phyloP scores from a whole-genome alignment of 1,140 invertebrate genomes.

The Oncopodura yosiiana region DNA sequence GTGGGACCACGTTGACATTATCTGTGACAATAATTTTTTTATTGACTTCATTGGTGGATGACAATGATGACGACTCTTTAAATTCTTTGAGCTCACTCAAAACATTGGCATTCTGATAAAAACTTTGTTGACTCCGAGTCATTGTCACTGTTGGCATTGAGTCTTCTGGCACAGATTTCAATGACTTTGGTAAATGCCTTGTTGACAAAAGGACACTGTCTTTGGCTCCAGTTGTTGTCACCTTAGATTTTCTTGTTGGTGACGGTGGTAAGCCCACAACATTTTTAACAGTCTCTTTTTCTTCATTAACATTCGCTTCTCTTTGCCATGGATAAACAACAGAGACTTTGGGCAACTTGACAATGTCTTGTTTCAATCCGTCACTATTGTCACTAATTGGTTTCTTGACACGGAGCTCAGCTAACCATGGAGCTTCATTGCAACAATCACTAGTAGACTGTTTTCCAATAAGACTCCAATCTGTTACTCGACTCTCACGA shows the following conservation, averaged over 20 bases:
- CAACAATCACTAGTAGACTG: slow-evolving; percentile 14
- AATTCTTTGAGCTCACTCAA: neutral
- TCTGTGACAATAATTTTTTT: too few relatives aligned
- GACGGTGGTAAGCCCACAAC: neutral
- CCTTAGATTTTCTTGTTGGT: neutral
- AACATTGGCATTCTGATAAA: neutral
- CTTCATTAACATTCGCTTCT: neutral
- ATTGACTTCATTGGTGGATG: neutral
- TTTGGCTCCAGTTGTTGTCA: neutral
- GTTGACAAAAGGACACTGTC: neutral
- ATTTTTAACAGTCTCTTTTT: too few relatives aligned
- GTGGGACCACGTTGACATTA: neutral
- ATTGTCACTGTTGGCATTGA: neutral
- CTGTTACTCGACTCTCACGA: slow-evolving; percentile 27
- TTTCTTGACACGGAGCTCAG: slow-evolving; percentile 27
- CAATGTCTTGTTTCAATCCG: slow-evolving; percentile 6
- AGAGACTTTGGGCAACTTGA: slow-evolving; percentile 25
- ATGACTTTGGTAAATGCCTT: neutral
- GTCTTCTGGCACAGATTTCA: slow-evolving; percentile 18
- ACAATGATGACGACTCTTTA: neutral
- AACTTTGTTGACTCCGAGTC: too few relatives aligned
- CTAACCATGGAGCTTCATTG: slow-evolving; percentile 32
- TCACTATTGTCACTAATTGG: slow-evolving; percentile 3
- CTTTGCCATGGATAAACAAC: slow-evolving; percentile 32
- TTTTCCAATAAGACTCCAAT: slow-evolving; percentile 30